phyloP scores from a whole-genome alignment of 2,797 vertebrate genomes.

The Columba guinea region DNA sequence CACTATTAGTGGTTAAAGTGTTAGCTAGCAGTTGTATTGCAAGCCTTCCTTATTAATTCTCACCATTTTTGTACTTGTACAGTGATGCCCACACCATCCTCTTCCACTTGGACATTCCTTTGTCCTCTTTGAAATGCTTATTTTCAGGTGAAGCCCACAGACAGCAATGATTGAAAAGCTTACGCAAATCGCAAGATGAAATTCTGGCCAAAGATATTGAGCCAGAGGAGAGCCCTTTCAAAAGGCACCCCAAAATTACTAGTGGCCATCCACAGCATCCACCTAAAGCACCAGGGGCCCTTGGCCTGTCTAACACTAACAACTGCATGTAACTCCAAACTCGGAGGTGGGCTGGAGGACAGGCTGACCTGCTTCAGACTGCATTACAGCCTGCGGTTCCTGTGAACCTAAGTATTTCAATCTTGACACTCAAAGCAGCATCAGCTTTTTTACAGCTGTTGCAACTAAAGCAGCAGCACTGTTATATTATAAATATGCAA shows the following conservation, averaged over 20 bases:
- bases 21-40: not conserved
- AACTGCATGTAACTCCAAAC: not conserved
- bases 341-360: not conserved
- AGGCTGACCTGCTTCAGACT: not conserved
- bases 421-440: not conserved
- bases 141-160: not conserved
- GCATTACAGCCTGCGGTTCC: not conserved
- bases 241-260: not conserved
- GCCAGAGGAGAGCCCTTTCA: not conserved
- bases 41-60: not conserved
- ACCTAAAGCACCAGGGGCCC: not conserved
- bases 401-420: not conserved
- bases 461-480: not conserved
- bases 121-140: not conserved
- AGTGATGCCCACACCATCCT: not conserved
- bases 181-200: not conserved
- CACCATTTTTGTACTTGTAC: not conserved
- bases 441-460: not conserved
- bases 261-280: not conserved
- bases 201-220: not conserved
- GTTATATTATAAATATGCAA: not conserved
- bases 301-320: not conserved
- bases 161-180: not conserved
- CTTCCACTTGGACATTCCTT: not conserved
- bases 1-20: constrained; percentile 20